Percentiles rank a stretch among this genome's conserved stretches.
Evolutionary conservation across 2,113 vertebrate genomes (phyloP).

Genomic region (Scolopax mira): DNA sequence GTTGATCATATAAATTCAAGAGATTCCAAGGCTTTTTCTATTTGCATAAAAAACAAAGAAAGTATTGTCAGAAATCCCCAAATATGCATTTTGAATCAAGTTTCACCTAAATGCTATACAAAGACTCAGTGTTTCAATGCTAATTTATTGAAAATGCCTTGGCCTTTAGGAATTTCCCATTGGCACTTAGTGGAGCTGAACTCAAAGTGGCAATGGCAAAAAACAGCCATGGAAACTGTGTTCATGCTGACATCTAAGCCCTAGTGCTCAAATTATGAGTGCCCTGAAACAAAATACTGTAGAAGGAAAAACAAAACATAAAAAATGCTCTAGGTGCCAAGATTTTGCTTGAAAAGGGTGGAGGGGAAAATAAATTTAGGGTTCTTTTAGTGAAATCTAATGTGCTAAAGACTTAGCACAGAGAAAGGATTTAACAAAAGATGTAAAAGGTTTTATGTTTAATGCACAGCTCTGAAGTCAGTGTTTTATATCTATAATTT

Average conservation of each 20-base stretch:
- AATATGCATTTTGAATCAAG: conserved; percentile 72
- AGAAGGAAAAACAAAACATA: conserved; percentile 17
- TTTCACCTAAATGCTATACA: conserved; percentile 64
- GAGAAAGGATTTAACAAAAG: not conserved
- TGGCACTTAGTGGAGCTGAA: conserved; percentile 54
- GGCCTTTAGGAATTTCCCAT: conserved; percentile 63
- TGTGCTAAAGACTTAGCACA: not conserved
- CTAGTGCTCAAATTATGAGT: conserved; percentile 42
- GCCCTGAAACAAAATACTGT: conserved; percentile 52
- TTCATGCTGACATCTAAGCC: conserved; percentile 53
- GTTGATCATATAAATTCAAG: conserved; percentile 66
- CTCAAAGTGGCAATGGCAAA: conserved; percentile 52
- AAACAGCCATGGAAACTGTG: conserved; percentile 18
- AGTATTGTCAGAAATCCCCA: conserved; percentile 56
- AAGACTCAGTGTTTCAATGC: conserved; percentile 63
- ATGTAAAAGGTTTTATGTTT: not conserved
- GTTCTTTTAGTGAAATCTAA: not conserved
- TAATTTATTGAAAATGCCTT: conserved; percentile 66
- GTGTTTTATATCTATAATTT: conserved; percentile 43
- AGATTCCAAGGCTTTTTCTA: conserved; percentile 53
- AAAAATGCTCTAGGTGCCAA: conserved; percentile 2
- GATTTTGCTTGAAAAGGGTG: not conserved
- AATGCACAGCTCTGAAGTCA: not conserved
- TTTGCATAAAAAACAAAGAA: conserved; percentile 68
- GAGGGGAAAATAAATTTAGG: not conserved